phyloP scores from a whole-genome alignment of 2,888 invertebrate species.

The Idaea dimidiata region DNA sequence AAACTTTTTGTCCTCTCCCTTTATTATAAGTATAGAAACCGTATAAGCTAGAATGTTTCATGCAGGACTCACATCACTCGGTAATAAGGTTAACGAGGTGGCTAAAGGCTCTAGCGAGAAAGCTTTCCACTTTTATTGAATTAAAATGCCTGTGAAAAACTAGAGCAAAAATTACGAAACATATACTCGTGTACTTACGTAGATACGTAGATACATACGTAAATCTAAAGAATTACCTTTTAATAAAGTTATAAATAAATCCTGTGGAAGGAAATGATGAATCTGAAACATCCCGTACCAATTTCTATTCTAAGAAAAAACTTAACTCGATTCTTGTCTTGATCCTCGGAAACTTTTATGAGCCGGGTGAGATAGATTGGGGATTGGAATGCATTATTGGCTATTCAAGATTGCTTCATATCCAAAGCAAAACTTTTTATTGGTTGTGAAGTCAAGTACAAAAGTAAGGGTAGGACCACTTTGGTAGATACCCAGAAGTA shows the following conservation, averaged over 20 bases:
- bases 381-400: slow-evolving; percentile 67
- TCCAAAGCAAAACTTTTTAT: slow-evolving; percentile 33
- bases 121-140: slow-evolving; percentile 55
- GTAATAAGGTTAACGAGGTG: slow-evolving; percentile 71
- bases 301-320: slow-evolving; percentile 52
- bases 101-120: slow-evolving; percentile 60
- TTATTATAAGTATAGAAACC: no score
- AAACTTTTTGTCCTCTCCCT: no score
- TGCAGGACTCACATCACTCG: slow-evolving; percentile 47
- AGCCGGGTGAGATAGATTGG: slow-evolving; percentile 67
- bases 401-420: slow-evolving; percentile 63
- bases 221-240: slow-evolving; percentile 12
- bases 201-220: not conserved
- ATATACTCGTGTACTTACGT: not conserved
- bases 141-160: slow-evolving; percentile 41
- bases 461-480: slow-evolving; percentile 22
- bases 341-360: slow-evolving; percentile 65
- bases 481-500: no score
- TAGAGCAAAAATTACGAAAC: slow-evolving; percentile 8
- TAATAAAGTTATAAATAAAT: slow-evolving; percentile 13
- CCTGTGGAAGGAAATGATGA: slow-evolving; percentile 32
- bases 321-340: slow-evolving; percentile 55
- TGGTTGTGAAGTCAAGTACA: slow-evolving; percentile 31
- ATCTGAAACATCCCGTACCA: slow-evolving; percentile 37
- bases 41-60: slow-evolving; percentile 28